Percentiles rank a stretch among this genome's conserved stretches.
phyloP scores from a whole-genome alignment of 2,797 vertebrate genomes.

The Eurystomus glaucurus region DNA sequence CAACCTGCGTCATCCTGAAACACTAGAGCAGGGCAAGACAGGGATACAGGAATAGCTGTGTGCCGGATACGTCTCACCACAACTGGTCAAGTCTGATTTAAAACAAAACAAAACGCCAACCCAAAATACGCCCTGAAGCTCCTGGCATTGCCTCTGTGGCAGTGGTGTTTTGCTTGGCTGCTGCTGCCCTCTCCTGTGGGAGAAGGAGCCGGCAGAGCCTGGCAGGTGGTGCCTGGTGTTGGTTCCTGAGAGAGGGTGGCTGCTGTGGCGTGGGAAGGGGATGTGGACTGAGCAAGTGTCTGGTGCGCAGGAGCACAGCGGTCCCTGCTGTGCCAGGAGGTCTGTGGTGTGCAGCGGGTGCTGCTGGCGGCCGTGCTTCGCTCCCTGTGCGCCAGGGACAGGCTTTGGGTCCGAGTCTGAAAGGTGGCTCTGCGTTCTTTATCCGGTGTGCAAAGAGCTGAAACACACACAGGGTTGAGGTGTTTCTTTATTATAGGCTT shows the following conservation, averaged over 20 bases:
- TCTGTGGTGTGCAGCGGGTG: accelerated
- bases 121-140: not conserved
- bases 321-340: accelerated
- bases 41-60: not conserved
- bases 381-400: accelerated
- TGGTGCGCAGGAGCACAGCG: not conserved
- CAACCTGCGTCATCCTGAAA: not conserved
- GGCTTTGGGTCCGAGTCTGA: accelerated
- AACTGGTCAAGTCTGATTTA: not conserved
- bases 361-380: accelerated
- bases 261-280: not conserved
- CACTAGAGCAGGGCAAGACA: not conserved
- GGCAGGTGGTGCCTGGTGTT: not conserved
- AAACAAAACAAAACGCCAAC: not conserved
- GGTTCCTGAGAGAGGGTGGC: not conserved
- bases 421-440: not conserved
- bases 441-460: no score
- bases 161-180: not conserved
- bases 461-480: no score
- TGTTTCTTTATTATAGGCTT: no score
- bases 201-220: not conserved
- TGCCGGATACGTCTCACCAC: not conserved
- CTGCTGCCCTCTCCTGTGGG: conserved; percentile 66
- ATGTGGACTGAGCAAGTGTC: not conserved
- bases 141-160: accelerated